Evolutionary conservation across 2,888 invertebrate species (phyloP), one percentile per base, ranked within the genome.

Genomic region (Pogonocherus hispidulus): DNA sequence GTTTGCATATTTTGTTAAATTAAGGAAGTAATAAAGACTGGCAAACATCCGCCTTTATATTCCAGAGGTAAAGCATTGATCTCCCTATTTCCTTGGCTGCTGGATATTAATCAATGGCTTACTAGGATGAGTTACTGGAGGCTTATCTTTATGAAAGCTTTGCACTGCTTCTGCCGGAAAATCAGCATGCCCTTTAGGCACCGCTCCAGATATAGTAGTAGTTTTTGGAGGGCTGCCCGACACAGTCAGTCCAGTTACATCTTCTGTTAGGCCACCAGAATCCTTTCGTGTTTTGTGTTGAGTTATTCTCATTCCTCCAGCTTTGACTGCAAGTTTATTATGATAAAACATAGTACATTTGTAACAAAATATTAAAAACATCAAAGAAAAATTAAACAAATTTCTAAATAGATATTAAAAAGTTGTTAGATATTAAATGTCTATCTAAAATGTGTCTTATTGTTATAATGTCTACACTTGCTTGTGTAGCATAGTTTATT

Each of bases 271-370:
- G 6, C 89, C 87, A 63, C 91, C 91, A 76, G 91, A 91, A 44
- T 90, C 86, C 76, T 91, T 91, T 4, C 91, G 89, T 0, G 88
- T 86, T 85, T 96, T 96, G 82, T 96, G 93, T 81, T 96, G 96
- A 11, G 94, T 95, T 80, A 96, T 95, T 76, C 96, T 89, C 95
- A 95, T 96, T 1, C 96, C 95, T 57, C 96, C 96, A 66, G 95
- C 96, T 88, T 96, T 96, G 2, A 95, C 96, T 96, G 57, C 32
- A 74, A 64, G 6, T 49, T 49, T n/a, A 62, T 11, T 11, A 51
- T 20, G n/a, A n/a, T 20, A 16, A 35, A 57, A 35, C 8, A 32
- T 14, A 11, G 4, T 32, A 6, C 32, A 32, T 2, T 32, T 5
- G 9, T 32, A 32, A 9, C 4, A 32, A 32, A 32, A 32, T 32